These are phyloP conservation scores for Orgyia antiqua DNA, from an alignment of 2,888 invertebrate genomes.

Conservation along the genomic window DNA sequence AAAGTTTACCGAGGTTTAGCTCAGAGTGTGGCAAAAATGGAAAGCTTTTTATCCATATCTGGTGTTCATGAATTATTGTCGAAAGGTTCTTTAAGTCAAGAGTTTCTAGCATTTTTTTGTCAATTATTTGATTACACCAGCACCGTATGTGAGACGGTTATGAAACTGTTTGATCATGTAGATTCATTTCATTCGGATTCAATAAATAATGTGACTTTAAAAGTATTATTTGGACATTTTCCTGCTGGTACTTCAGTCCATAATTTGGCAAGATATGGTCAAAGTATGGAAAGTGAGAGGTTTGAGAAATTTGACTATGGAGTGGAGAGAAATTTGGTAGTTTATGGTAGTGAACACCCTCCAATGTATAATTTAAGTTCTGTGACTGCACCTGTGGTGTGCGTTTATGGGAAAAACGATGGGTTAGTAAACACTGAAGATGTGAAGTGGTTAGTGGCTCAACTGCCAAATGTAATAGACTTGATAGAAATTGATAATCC, in stretches of 20 bases:
- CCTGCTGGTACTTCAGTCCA: conserved; percentile 32
- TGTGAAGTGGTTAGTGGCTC: conserved; percentile 66
- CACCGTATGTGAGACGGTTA: conserved; percentile 28
- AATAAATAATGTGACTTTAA: conserved; percentile 37
- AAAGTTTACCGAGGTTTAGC: conserved; percentile 48
- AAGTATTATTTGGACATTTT: conserved; percentile 41
- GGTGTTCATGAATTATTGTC: conserved; percentile 44
- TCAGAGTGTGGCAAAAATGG: conserved; percentile 20
- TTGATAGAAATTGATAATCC: conserved; percentile 74
- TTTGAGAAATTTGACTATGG: conserved; percentile 57
- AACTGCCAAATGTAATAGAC: conserved; percentile 77
- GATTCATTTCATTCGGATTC: conserved; percentile 41
- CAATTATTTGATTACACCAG: conserved; percentile 31
- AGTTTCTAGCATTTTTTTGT: conserved; percentile 45
- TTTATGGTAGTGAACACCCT: conserved; percentile 42
- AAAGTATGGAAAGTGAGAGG: conserved; percentile 31
- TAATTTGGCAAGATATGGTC: conserved; percentile 52
- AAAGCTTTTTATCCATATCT: conserved; percentile 22
- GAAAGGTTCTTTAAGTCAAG: conserved; percentile 40
- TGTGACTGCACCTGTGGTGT: conserved; percentile 39
- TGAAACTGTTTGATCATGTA: conserved; percentile 33
- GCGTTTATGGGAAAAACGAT: conserved; percentile 59
- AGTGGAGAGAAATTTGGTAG: conserved; percentile 31
- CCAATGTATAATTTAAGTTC: conserved; percentile 43
- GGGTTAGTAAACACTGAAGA: conserved; percentile 80